Conservation (phyloP, 2,797 vertebrate species). For the Lepidocolaptes lacrymiger region DNA sequence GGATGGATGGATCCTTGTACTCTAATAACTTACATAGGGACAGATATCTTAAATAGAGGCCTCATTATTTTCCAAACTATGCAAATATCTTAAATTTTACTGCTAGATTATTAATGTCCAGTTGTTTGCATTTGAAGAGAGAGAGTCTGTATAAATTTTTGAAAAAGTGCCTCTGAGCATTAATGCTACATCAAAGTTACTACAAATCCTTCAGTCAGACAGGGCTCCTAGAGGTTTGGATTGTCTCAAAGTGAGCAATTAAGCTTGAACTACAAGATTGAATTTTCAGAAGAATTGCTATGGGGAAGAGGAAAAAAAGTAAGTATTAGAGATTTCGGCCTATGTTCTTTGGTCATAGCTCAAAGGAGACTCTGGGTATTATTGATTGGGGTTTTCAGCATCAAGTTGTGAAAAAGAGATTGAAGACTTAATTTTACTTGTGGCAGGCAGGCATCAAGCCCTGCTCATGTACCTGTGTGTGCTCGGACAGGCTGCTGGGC, state of each 20-base stretch:
- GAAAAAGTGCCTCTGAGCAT: not conserved
- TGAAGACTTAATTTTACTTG: constrained; percentile 37
- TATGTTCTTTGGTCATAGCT: not conserved
- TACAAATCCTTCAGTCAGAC: constrained; percentile 7
- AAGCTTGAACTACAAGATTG: not conserved
- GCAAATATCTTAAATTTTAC: not conserved
- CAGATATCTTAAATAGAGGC: not conserved
- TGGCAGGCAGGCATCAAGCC: not conserved
- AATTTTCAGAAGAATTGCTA: constrained; percentile 31
- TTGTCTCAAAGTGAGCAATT: constrained; percentile 41
- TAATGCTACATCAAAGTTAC: not conserved
- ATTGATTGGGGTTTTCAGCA: constrained; percentile 14
- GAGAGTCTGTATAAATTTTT: not conserved
- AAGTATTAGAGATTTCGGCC: not conserved
- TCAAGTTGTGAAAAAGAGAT: not conserved
- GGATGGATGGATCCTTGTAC: not conserved
- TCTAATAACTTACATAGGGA: not conserved
- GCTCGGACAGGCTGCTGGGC: not conserved
- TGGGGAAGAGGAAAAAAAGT: not conserved
- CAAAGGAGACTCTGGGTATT: not conserved
- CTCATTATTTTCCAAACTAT: constrained; percentile 20
- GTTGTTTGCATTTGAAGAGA: not conserved
- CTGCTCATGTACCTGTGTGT: not conserved
- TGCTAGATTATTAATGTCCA: not conserved
- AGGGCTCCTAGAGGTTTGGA: not conserved